Percentiles rank a stretch among this genome's conserved stretches.
Conservation (phyloP, 1,140 invertebrate species). For the Choristoneura fumiferana region DNA sequence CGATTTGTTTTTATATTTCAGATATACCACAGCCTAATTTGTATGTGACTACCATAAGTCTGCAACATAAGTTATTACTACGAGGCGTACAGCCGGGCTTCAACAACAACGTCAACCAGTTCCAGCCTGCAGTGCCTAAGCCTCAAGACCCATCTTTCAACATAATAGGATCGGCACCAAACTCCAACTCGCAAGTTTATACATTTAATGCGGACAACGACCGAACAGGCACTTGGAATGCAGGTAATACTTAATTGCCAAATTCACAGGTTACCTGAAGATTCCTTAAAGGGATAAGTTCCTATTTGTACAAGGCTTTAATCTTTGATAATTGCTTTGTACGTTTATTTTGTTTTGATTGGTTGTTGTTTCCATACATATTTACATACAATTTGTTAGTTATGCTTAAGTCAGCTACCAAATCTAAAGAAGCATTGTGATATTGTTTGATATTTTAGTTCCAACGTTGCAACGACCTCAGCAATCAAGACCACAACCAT, state of each 20-base stretch:
- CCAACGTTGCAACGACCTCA: slow-evolving; percentile 2
- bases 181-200: slow-evolving; percentile 3
- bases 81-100: slow-evolving; percentile 10
- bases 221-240: slow-evolving; percentile 13
- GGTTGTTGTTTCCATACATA: no score
- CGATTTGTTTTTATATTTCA: slow-evolving; percentile 27
- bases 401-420: no score
- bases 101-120: not conserved
- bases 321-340: no score
- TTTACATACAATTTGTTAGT: no score
- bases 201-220: slow-evolving; percentile 1
- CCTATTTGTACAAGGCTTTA: no score
- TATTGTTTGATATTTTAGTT: not conserved
- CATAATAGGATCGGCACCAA: not conserved
- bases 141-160: not conserved
- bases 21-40: slow-evolving; percentile 40
- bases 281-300: no score
- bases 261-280: no score
- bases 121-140: not conserved
- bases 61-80: slow-evolving; percentile 51
- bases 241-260: not conserved
- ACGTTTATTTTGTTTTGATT: no score
- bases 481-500: not conserved
- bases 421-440: no score
- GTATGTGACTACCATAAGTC: slow-evolving; percentile 52